phyloP scores from a whole-genome alignment of 2,888 invertebrate species.

The Epinotia bilunana region DNA sequence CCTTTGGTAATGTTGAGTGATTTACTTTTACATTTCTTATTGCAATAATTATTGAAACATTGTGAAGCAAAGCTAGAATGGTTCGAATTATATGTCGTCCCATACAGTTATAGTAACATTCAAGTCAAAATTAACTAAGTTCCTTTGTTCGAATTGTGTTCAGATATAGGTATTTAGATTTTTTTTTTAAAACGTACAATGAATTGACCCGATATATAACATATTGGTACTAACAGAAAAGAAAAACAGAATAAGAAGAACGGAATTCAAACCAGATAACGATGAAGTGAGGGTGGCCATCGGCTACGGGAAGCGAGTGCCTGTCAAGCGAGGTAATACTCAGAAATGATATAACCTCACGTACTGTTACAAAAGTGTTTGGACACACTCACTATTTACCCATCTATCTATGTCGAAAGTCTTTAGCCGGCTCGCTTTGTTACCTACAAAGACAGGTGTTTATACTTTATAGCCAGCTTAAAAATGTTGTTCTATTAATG shows the following conservation, averaged over 20 bases:
- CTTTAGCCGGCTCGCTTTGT: constrained; percentile 15
- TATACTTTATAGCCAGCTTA: background rate
- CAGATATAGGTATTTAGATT: too few relatives aligned
- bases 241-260: constrained; percentile 71
- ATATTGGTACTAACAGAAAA: constrained; percentile 64
- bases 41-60: too few relatives aligned
- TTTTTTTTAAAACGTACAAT: too few relatives aligned
- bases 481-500: background rate
- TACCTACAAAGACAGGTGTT: background rate
- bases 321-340: constrained; percentile 54
- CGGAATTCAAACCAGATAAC: constrained; percentile 71
- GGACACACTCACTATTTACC: constrained; percentile 16
- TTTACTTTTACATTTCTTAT: too few relatives aligned
- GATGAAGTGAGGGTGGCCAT: constrained; percentile 72
- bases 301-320: constrained; percentile 67
- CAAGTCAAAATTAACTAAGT: too few relatives aligned
- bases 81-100: too few relatives aligned
- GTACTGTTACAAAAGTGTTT: background rate
- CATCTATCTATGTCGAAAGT: constrained; percentile 20
- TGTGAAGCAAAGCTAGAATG: too few relatives aligned
- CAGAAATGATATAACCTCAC: constrained; percentile 27
- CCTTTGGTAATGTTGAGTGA: too few relatives aligned
- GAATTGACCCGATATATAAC: background rate
- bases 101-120: too few relatives aligned
- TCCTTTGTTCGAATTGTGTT: too few relatives aligned